These are phyloP conservation scores for Gobio occitaniae DNA, from an alignment of 2,797 vertebrate genomes.

Conservation along the genomic window DNA sequence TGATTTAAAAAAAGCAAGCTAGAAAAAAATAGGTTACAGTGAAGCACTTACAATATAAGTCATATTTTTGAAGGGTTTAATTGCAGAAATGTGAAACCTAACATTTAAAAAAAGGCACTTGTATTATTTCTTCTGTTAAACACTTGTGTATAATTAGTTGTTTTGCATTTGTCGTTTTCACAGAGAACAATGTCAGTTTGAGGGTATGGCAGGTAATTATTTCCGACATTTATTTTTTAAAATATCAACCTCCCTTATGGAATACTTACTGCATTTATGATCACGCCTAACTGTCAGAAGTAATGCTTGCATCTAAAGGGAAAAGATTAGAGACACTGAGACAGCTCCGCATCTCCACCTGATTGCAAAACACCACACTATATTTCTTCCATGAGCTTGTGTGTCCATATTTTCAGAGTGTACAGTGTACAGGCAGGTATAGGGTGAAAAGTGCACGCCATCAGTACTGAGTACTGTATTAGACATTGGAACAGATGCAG, in stretches of 20 bases:
- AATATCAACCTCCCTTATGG: neutral
- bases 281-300: neutral
- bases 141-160: constrained; percentile 7
- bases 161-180: neutral
- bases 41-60: neutral
- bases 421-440: neutral
- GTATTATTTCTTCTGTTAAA: neutral
- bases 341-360: neutral
- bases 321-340: neutral
- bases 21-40: neutral
- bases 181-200: neutral
- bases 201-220: neutral
- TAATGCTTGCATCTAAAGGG: neutral
- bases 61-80: neutral
- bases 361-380: neutral
- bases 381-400: neutral
- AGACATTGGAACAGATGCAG: constrained; percentile 30
- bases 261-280: constrained; percentile 8
- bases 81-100: neutral
- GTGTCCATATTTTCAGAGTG: neutral
- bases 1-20: neutral
- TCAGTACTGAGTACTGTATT: constrained; percentile 22
- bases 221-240: neutral
- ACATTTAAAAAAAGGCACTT: neutral
- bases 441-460: neutral